Evolutionary conservation across 1,140 invertebrate genomes (phyloP).

Genomic region (Scylla paramamosain): DNA sequence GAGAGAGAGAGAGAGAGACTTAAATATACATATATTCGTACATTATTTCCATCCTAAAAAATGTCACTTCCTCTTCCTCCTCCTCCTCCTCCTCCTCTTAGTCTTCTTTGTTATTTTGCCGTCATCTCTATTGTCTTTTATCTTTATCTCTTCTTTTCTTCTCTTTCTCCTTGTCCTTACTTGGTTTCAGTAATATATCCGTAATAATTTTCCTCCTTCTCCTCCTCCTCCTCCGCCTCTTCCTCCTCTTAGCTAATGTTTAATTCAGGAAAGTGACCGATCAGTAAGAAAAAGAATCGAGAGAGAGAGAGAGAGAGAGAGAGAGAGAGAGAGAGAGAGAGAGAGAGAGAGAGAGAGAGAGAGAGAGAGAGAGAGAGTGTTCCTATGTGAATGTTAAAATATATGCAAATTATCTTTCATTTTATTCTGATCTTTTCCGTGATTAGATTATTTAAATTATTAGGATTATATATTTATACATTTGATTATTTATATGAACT

Average conservation of each 20-base stretch:
- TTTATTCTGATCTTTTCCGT: no score
- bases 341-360: background rate
- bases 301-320: background rate
- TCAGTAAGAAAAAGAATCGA: background rate
- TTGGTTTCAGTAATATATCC: no score
- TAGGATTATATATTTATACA: background rate
- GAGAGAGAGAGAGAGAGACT: no score
- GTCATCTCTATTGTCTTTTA: no score
- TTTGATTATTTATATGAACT: background rate
- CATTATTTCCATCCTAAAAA: no score
- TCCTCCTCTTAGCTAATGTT: background rate
- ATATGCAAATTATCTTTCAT: background rate
- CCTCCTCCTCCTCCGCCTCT: background rate
- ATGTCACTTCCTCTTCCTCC: no score
- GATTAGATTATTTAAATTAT: no score
- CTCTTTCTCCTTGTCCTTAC: background rate
- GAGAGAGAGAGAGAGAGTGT: no score
- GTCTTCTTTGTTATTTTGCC: no score
- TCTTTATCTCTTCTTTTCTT: background rate
- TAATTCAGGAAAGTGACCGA: background rate
- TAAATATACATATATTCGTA: no score
- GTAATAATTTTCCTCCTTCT: no score
- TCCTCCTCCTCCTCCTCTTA: no score
- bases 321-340: background rate
- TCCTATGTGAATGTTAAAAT: background rate